Percentiles rank a stretch among this genome's conserved stretches.
These are phyloP conservation scores for Dipus sagitta DNA, from an alignment of 2,797 vertebrate genomes.

Conservation along the genomic window DNA sequence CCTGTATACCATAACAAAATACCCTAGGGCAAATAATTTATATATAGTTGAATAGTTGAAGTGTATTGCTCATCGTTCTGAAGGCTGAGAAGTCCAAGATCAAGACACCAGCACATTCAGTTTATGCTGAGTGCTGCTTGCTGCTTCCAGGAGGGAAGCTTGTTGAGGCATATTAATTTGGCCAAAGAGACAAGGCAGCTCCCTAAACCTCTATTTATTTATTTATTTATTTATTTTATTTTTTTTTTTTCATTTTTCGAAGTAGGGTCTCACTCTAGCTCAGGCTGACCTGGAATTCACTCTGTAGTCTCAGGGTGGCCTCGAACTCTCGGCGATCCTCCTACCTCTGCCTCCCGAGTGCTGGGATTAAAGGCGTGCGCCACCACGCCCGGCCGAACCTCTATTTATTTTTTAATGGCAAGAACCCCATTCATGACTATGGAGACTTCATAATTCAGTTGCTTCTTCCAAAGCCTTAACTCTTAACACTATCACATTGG, in stretches of 20 bases:
- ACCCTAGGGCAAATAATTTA: background rate
- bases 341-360: no score
- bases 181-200: background rate
- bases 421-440: background rate
- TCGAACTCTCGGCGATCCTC: no score
- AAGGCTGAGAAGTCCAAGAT: background rate
- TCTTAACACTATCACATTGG: background rate
- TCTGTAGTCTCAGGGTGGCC: no score
- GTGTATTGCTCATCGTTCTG: background rate
- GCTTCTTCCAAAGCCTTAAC: background rate
- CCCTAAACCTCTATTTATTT: background rate
- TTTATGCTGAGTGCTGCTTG: background rate
- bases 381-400: no score
- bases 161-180: background rate
- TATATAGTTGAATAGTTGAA: background rate
- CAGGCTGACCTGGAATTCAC: no score
- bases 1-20: background rate
- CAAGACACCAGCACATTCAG: background rate
- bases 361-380: no score
- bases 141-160: background rate
- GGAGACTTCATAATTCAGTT: background rate
- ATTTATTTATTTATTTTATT: no score
- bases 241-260: no score
- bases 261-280: no score
- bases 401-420: background rate